Base-by-base conservation (phyloP, 2,113 vertebrate genomes). In the Brienomyrus brachyistius region DNA sequence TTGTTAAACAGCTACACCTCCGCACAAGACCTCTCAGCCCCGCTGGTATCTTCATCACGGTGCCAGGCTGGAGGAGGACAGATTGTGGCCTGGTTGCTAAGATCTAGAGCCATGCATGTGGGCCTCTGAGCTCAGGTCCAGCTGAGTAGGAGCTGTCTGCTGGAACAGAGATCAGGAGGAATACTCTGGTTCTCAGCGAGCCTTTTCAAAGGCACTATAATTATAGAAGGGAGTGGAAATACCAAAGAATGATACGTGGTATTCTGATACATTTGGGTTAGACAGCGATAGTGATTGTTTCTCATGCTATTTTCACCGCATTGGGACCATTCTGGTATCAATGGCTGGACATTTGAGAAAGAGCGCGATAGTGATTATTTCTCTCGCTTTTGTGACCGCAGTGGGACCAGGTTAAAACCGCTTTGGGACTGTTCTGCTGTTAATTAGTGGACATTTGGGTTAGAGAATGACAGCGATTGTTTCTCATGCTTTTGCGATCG, bases 1-100 rank as follows among this genome's bases (percentile, higher is more conserved):
- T 47, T 45, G 77, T 85, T 89, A 59, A 85, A 83, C 87, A 62
- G 87, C 54, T 45, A 85, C 89, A 84, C 13, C 89, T 23, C 21
- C 4, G 35, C 43, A 43, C 35, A 48, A 56, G 31, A 7, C 2
- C 48, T 50, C 7, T 1, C 35, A 19, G 23, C 27, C 27, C 74
- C 35, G 11, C 50, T 48, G 62, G 70, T 2, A 23, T 77, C 88
- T 77, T 45, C 59, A 88, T 86, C 48, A 2, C 2, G 2, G 7
- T 19, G 11, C 9, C 85, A 27, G 4, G 48, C 10, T 9, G 27
- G n/a, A 35, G 84, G n/a, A 86, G 27, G 50, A 86, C 27, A 84
- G 82, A 48, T 48, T 13, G 82, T 54, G 15, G 4, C 85, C 51
- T 13, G 31, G 3, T 56, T n/a, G 19, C 70, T 43, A 5, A 35